phyloP scores from a whole-genome alignment of 2,888 invertebrate species.

The Cryptophagus acutangulus region DNA sequence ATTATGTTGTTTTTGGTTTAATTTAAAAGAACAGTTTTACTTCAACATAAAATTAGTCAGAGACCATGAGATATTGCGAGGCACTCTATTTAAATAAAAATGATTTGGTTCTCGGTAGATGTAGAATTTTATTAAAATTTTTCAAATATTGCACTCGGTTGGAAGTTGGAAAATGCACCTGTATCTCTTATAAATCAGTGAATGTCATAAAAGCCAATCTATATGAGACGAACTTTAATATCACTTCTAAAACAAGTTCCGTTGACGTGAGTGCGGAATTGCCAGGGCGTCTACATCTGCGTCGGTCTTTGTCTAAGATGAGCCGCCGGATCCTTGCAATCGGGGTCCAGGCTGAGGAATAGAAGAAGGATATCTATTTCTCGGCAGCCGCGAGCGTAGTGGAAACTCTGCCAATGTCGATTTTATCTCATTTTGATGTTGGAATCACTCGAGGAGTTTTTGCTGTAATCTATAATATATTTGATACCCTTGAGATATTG shows the following conservation, averaged over 20 bases:
- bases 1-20: no score
- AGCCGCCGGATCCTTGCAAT: slow-evolving; percentile 3
- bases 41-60: no score
- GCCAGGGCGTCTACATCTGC: not conserved
- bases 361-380: slow-evolving; percentile 27
- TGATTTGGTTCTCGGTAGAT: no score
- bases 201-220: slow-evolving; percentile 14
- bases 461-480: slow-evolving; percentile 37
- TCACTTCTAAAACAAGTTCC: slow-evolving; percentile 18
- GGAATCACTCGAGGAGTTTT: slow-evolving; percentile 33
- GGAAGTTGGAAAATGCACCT: slow-evolving; percentile 8
- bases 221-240: slow-evolving; percentile 20
- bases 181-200: slow-evolving; percentile 10
- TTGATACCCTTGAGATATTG: slow-evolving; percentile 38
- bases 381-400: slow-evolving; percentile 24
- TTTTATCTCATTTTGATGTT: slow-evolving; percentile 32
- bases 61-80: no score
- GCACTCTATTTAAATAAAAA: no score
- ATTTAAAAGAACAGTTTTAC: no score
- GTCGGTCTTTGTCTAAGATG: not conserved
- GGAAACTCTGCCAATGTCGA: slow-evolving; percentile 28
- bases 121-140: no score
- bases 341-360: slow-evolving; percentile 19
- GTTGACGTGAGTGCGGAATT: slow-evolving; percentile 13
- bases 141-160: not conserved